Percentiles rank a stretch among this genome's conserved stretches.
These are phyloP conservation scores for Gymnocephalus cernua DNA, from an alignment of 2,113 vertebrate genomes.

Conservation along the genomic window DNA sequence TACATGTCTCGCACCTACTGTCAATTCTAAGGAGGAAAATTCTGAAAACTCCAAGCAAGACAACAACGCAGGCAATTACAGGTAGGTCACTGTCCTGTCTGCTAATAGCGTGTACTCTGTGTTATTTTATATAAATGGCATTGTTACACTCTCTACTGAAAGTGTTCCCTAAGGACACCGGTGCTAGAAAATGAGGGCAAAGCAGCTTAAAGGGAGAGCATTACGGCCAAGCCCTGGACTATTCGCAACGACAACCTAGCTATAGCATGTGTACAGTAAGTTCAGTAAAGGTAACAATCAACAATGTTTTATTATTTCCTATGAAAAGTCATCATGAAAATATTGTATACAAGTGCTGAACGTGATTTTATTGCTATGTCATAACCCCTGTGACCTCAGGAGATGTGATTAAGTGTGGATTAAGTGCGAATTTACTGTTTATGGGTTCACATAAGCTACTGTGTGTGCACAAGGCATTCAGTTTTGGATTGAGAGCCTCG, in stretches of 20 bases:
- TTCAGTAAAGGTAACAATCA: conserved; percentile 16
- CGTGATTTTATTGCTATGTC: not conserved
- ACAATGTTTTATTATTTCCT: not conserved
- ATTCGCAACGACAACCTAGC: conserved; percentile 37
- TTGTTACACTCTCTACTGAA: conserved; percentile 21
- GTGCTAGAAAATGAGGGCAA: conserved; percentile 80
- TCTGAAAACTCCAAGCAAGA: conserved; percentile 62
- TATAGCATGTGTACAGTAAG: conserved; percentile 5
- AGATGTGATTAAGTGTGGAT: conserved; percentile 53
- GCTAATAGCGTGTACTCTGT: not conserved
- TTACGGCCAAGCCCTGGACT: conserved; percentile 66
- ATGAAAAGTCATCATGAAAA: not conserved
- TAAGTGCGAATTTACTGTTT: conserved; percentile 47
- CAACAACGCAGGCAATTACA: conserved; percentile 20
- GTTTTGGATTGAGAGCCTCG: not conserved
- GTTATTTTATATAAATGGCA: conserved; percentile 31
- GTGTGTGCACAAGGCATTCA: not conserved
- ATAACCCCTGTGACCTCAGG: not conserved
- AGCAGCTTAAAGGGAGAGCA: conserved; percentile 81
- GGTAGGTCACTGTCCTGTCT: conserved; percentile 57
- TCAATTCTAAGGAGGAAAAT: conserved; percentile 62
- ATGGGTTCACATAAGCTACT: not conserved
- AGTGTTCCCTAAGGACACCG: conserved; percentile 58
- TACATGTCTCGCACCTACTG: conserved; percentile 61
- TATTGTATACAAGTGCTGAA: not conserved